Base-by-base conservation (phyloP, 2,113 vertebrate genomes). In the Hymenochirus boettgeri region DNA sequence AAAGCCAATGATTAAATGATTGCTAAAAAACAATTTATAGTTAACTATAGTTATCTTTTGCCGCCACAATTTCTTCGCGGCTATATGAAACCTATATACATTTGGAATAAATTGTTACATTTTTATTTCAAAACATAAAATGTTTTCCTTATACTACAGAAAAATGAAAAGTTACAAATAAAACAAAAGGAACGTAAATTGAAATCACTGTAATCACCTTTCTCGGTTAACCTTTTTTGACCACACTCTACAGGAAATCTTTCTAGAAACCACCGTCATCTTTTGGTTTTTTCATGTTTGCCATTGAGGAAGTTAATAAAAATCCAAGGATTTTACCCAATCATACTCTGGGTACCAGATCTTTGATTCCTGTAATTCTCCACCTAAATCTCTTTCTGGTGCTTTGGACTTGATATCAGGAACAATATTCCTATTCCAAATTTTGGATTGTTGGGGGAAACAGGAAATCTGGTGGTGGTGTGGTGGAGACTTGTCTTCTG, bases 271-370 rank as follows among this genome's bases (percentile, higher is more conserved):
- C 47, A 47, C 15, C 39, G 47, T 0, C 3, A n/a, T 9, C 10
- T 61, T n/a, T 19, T 33, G 8, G 31, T n/a, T n/a, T 45, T 5
- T 12, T 51, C 2, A 8, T 61, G 9, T 48, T 15, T 17, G 10
- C 58, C 0, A 17, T 33, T 22, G 42, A 31, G 9, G 58, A 61
- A 17, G n/a, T 51, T 21, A 61, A 61, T 8, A 19, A 4, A 17
- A 15, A 59, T 45, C 21, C 26, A 1, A 11, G n/a, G 9, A 29
- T 61, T 17, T n/a, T 61, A 10, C n/a, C 58, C 10, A 61, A 61
- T 8, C 9, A 48, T 0, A 48, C 58, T 22, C 31, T 61, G 46
- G 58, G 58, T 61, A 29, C 18, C 58, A 61, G 18, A 61, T 61
- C n/a, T 48, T 47, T 31, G 58, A 61, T 26, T 29, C 58, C 3